Evolutionary conservation across 2,888 invertebrate genomes (phyloP), one percentile per base, ranked within the genome.

Genomic region (Calliphora vomitoria): DNA sequence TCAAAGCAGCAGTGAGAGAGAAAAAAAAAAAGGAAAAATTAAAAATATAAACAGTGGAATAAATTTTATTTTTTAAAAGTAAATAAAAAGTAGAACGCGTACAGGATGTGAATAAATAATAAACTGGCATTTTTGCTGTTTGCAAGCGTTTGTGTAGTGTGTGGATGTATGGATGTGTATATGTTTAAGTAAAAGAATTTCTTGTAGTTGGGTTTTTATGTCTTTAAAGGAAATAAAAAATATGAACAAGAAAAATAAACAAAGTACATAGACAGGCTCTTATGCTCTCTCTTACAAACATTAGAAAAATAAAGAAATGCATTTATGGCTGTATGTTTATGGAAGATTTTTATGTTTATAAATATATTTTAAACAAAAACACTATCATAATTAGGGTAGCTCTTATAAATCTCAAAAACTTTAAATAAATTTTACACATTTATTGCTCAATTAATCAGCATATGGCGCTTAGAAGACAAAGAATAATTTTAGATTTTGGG

Each of bases 101-200:
- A 69, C 74, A 80, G 84, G 79, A 85, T 74, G 60, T 79, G 64
- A 47, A 85, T 68, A 47, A 74, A 79, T 74, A 85, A 85, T 85
- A 74, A 79, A 74, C 74, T 74, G 66, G 68, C 25, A 74, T 79
- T 68, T 74, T 58, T n/a, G 74, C 69, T 41, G 79, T 44, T 81
- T 81, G 2, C 1, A 47, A 31, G 25, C n/a, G 1, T 11, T 38
- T 50, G 50, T 50, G 50, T 50, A 50, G 0, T 4, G 35, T 35
- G 4, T 35, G 35, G 8, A 55, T 20, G 8, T 55, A 10, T 55
- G 20, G 8, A 20, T 55, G 8, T 44, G 0, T 10, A 11, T 44
- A 44, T 44, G 10, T 44, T 10, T 11, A 13, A 15, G 60, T 60
- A 31, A 13, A 60, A 60, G 4, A 31, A 60, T 11, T 58, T 60